Conservation (phyloP, 2,888 invertebrate genomes). For the Dasysyrphus tricinctus region DNA sequence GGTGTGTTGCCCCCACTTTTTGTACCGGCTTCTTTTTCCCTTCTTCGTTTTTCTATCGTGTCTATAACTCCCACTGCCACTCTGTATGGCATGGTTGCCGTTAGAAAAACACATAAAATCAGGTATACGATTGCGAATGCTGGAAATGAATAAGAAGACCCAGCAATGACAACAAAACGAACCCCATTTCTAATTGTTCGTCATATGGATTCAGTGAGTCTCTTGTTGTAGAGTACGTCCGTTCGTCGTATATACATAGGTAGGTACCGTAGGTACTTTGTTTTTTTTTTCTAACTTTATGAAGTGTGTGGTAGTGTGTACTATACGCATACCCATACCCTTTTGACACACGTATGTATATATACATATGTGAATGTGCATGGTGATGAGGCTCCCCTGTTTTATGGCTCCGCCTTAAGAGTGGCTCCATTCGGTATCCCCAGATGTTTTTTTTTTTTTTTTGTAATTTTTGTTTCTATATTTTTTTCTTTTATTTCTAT, state of each 20-base stretch:
- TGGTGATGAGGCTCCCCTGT: constrained; percentile 67
- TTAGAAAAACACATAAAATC: constrained; percentile 65
- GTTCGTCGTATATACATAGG: not conserved
- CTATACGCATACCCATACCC: constrained; percentile 43
- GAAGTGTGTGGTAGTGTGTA: constrained; percentile 45
- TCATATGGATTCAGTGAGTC: constrained; percentile 35
- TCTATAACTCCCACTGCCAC: constrained; percentile 34
- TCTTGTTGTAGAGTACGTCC: constrained; percentile 2
- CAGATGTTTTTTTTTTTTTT: constrained; percentile 21
- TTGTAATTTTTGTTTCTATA: constrained; percentile 24
- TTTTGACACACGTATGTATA: constrained; percentile 25
- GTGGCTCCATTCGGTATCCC: constrained; percentile 64
- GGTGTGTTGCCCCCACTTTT: constrained; percentile 58
- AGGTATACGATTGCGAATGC: constrained; percentile 36
- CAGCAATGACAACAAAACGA: constrained; percentile 49
- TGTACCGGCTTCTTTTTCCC: constrained; percentile 2
- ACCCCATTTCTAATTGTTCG: constrained; percentile 70
- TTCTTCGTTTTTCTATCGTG: not conserved
- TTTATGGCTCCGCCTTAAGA: constrained; percentile 74
- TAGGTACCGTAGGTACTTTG: not conserved
- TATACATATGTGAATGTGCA: constrained; percentile 67
- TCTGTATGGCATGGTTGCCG: constrained; percentile 35
- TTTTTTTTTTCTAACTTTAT: constrained; percentile 23
- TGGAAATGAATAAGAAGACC: constrained; percentile 20
- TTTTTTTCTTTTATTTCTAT: constrained; percentile 43